Evolutionary conservation across 53 echinoderm and acorn worm species (phyloP), one percentile per base, ranked within the genome.

Genomic region (Glandiceps talaboti): DNA sequence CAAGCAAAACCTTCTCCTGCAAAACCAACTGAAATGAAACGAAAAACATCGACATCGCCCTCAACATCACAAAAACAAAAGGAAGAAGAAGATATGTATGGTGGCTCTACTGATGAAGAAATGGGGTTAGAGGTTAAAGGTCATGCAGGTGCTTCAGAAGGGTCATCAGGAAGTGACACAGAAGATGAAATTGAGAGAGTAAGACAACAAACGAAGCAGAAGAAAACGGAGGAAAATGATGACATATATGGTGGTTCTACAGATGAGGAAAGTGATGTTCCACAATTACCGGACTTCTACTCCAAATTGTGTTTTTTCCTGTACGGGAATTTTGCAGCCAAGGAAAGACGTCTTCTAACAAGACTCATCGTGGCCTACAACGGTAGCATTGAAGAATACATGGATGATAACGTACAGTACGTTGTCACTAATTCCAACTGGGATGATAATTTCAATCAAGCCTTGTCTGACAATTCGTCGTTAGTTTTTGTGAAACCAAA

Each of bases 121-220:
- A 85, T 87, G 25, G 89, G 87, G 27, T 77, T 79, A 20, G 89
- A 84, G 1, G 76, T 20, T 20, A 45, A 45, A 45, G 6, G 6
- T 45, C 64, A 45, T 20, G 20, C 6, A 27, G 33, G 1, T 72
- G 78, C 32, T 27, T 76, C 25, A 28, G 73, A 80, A 1, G 84
- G 80, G 10, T 88, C 85, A 12, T 92, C 95, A 1, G 97, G 87
- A 30, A 89, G 85, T 28, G 97, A 97, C 76, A 97, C 97, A 14
- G 97, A 97, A 31, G 97, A 97, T 91, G 97, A 97, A 87, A 76
- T 97, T 28, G 86, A 81, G 75, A 90, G 85, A 92, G 92, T 30
- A 76, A 77, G 31, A n/a, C n/a, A n/a, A n/a, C n/a, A n/a, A n/a
- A n/a, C n/a, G n/a, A n/a, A n/a, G n/a, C n/a, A n/a, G n/a, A n/a